Base-by-base conservation (phyloP, 2,888 invertebrate species). In the Lomographa bimaculata region DNA sequence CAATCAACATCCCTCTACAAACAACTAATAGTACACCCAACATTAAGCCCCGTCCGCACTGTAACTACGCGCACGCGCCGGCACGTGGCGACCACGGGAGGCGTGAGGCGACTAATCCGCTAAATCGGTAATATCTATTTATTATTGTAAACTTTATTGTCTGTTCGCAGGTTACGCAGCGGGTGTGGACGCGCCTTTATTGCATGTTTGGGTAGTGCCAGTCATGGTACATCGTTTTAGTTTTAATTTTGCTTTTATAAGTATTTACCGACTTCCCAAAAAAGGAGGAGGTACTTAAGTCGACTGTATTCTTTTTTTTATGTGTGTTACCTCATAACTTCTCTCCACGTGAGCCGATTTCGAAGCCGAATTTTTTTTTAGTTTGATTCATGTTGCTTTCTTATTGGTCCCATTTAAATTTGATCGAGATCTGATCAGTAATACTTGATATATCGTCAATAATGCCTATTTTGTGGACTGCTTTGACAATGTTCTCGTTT, bases 111-210 rank as follows among this genome's bases (percentile, higher is more conserved):
- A n/a, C n/a, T 79, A 79, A 79, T 79, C 80, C 70, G 48, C 64
- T 79, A 79, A 79, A 79, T 80, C 70, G 50, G 68, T 79, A 73
- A 80, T 75, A 73, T 78, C 76, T 79, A 68, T 78, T 78, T 73
- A 74, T 74, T 75, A 69, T 66, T 67, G 65, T 61, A 62, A 39
- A 43, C 51, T 23, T 18, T 27, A 24, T 36, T 36, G 34, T 35
- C 59, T 71, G 80, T 76, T 72, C 65, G 72, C 74, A 60, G 71
- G 67, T 76, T 77, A 71, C 34, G 19, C 40, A 34, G 65, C 70
- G 65, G 78, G 77, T 65, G 62, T 64, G 53, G 46, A 58, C 57
- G 54, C 64, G 54, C 72, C 76, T 59, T 75, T 64, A 60, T 50
- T 59, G 60, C 57, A 54, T 61, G 52, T 55, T 60, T 56, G 53